Conservation (phyloP, 2,797 vertebrate species). For the Coluber constrictor region DNA sequence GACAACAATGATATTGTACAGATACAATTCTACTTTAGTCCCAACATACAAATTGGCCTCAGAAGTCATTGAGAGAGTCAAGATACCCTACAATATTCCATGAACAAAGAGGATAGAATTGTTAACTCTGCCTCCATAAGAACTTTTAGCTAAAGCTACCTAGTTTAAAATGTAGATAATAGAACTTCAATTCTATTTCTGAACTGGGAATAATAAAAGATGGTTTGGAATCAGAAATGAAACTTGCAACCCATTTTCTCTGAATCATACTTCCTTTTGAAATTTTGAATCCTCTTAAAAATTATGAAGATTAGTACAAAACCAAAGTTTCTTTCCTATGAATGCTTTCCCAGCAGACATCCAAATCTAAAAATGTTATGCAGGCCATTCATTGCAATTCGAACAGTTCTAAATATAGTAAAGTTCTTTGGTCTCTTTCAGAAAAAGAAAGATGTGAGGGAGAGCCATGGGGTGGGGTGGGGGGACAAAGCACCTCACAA, state of each 20-base stretch:
- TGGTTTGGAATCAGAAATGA: background rate
- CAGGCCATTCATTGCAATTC: constrained; percentile 32
- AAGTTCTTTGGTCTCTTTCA: constrained; percentile 21
- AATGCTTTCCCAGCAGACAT: constrained; percentile 22
- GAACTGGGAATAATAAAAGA: background rate
- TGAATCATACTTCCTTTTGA: background rate
- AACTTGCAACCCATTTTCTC: background rate
- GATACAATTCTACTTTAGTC: background rate
- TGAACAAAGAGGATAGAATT: background rate
- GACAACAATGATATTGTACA: background rate
- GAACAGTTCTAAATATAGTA: constrained; percentile 34
- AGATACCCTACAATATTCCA: background rate
- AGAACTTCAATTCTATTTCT: background rate
- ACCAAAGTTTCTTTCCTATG: constrained; percentile 1
- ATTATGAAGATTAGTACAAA: constrained; percentile 4
- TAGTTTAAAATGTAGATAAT: background rate
- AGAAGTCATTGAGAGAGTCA: background rate
- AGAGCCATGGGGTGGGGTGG: background rate
- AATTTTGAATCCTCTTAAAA: constrained; percentile 15
- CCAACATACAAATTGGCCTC: background rate
- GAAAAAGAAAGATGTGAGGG: constrained; percentile 26
- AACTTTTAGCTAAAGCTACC: background rate
- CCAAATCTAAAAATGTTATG: constrained; percentile 30
- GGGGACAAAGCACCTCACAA: constrained; percentile 6
- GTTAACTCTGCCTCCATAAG: background rate